A percentile compares a stretch with the other conserved stretches of the same genome.
These are phyloP conservation scores for Trachythela sp. DNA, from an alignment of 64 coral and sea anemone genomes.

Conservation along the genomic window DNA sequence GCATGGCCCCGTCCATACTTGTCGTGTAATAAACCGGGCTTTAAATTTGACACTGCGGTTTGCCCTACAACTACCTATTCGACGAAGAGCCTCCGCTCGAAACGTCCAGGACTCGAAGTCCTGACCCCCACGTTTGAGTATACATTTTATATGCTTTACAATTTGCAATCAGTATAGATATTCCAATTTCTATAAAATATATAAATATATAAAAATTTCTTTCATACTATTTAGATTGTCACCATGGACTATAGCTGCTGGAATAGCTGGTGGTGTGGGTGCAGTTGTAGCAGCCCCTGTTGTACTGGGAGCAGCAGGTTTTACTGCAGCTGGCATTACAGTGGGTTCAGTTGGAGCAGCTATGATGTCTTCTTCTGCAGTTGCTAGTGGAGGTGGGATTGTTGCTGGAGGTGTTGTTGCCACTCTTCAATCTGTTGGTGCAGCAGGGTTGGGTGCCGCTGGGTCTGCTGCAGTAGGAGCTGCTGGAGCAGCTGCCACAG, in stretches of 20 bases:
- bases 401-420: conserved; percentile 43
- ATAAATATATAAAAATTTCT: not conserved
- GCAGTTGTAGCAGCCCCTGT: conserved; percentile 21
- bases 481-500: not conserved
- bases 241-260: conserved; percentile 1
- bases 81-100: too few relatives aligned
- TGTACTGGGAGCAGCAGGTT: conserved; percentile 24
- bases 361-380: conserved; percentile 37
- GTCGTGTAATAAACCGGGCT: too few relatives aligned
- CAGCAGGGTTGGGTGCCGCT: conserved; percentile 33
- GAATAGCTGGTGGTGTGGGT: conserved; percentile 22
- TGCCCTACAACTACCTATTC: too few relatives aligned
- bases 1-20: too few relatives aligned
- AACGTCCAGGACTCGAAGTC: too few relatives aligned
- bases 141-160: too few relatives aligned
- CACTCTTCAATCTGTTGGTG: conserved; percentile 51
- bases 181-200: too few relatives aligned
- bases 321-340: conserved; percentile 46
- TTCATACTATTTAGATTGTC: not conserved
- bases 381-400: conserved; percentile 23
- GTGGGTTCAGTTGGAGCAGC: conserved; percentile 41
- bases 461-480: conserved; percentile 16
- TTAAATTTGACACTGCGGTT: too few relatives aligned
- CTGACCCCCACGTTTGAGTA: too few relatives aligned
- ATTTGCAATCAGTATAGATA: too few relatives aligned